A percentile compares a stretch with the other conserved stretches of the same genome.
phyloP scores from a whole-genome alignment of 1,140 invertebrate genomes.

The Rhyzopertha dominica region DNA sequence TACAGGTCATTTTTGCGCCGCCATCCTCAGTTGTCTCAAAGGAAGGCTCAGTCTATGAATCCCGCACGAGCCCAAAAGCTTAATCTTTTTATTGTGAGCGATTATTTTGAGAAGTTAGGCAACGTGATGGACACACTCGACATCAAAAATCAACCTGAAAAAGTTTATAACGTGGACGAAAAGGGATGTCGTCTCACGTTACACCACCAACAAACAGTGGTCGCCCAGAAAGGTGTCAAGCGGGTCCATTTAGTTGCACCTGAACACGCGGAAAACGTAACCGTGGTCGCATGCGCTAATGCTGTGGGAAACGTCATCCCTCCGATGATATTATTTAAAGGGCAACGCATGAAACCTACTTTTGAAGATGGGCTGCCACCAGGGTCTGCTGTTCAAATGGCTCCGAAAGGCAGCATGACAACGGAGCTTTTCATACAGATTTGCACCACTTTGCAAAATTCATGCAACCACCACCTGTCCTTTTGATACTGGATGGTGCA shows the following conservation, averaged over 20 bases:
- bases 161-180: conserved; percentile 44
- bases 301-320: conserved; percentile 35
- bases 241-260: conserved; percentile 40
- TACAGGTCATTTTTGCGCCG: conserved; percentile 25
- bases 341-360: conserved; percentile 33
- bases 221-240: conserved; percentile 39
- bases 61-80: conserved; percentile 35
- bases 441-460: conserved; percentile 38
- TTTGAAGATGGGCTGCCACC: conserved; percentile 33
- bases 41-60: conserved; percentile 38
- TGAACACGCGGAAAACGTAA: conserved; percentile 45
- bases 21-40: conserved; percentile 22
- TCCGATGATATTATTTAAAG: conserved; percentile 45
- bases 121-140: conserved; percentile 21
- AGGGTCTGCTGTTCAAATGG: conserved; percentile 33
- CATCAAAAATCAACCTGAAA: conserved; percentile 29
- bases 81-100: conserved; percentile 32
- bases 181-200: conserved; percentile 38
- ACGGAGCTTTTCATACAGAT: conserved; percentile 34
- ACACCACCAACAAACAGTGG: conserved; percentile 38
- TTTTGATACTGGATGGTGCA: conserved; percentile 45
- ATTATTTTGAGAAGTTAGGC: conserved; percentile 33
- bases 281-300: conserved; percentile 42
- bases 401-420: conserved; percentile 43
- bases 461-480: conserved; percentile 27